Evolutionary conservation across 2,888 invertebrate genomes (phyloP).

Genomic region (Andrena bicolor): DNA sequence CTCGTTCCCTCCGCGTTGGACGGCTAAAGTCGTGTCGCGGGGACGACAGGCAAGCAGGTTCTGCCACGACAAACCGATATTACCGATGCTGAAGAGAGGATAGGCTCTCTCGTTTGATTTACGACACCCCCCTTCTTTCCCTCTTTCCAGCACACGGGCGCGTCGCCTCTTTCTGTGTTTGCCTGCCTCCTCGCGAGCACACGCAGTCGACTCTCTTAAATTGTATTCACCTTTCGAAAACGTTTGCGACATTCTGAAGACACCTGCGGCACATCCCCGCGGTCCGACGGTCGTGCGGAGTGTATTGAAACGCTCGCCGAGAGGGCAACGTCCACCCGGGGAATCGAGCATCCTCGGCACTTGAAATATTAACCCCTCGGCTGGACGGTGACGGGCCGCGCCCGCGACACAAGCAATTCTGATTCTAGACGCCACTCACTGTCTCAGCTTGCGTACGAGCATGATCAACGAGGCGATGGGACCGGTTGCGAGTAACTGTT

Average conservation of each 20-base stretch:
- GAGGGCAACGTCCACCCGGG: conserved; percentile 44
- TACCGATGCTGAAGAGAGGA: conserved; percentile 63
- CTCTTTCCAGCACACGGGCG: conserved; percentile 9
- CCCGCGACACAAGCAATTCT: conserved; percentile 20
- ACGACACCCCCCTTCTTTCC: conserved; percentile 57
- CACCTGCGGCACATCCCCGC: conserved; percentile 58
- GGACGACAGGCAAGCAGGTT: conserved; percentile 58
- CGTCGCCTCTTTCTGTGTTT: conserved; percentile 36
- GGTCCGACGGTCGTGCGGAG: conserved; percentile 47
- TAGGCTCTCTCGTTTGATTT: conserved; percentile 72
- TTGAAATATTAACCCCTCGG: conserved; percentile 59
- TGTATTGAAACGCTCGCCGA: conserved; percentile 55
- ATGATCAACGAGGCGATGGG: too few relatives aligned
- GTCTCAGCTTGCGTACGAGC: neutral
- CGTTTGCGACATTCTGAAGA: conserved; percentile 62
- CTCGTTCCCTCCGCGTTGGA: conserved; percentile 29
- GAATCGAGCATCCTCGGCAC: conserved; percentile 39
- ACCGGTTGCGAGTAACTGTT: too few relatives aligned
- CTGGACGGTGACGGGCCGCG: conserved; percentile 8
- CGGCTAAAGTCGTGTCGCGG: conserved; percentile 33
- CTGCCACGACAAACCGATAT: conserved; percentile 63
- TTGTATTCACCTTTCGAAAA: conserved; percentile 71
- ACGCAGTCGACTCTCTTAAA: conserved; percentile 54
- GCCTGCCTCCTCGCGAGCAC: conserved; percentile 40
- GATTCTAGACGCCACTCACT: conserved; percentile 11